These are phyloP conservation scores for Heliconius himera DNA, from an alignment of 1,140 invertebrate genomes.

Conservation along the genomic window DNA sequence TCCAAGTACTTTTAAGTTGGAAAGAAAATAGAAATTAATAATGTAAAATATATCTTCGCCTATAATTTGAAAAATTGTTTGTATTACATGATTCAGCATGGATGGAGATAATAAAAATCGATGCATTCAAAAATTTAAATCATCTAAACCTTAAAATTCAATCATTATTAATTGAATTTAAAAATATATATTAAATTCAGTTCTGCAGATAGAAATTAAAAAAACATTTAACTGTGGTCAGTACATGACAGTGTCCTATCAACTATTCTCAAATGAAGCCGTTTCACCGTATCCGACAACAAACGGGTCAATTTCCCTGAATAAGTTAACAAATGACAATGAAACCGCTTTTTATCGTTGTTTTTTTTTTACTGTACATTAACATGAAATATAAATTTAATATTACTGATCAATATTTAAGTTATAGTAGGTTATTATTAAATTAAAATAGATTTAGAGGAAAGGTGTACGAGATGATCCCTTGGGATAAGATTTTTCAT, in stretches of 20 bases:
- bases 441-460: no score
- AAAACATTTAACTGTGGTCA: background rate
- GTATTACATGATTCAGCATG: no score
- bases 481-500: no score
- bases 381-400: background rate
- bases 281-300: background rate
- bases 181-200: background rate
- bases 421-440: background rate
- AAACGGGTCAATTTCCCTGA: constrained; percentile 9
- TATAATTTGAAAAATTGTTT: no score
- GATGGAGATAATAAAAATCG: no score
- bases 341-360: background rate
- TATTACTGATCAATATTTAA: no score
- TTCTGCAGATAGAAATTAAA: background rate
- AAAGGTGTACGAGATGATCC: no score
- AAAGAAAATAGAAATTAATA: no score
- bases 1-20: background rate
- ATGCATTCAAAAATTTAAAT: no score
- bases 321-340: constrained; percentile 5
- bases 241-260: background rate
- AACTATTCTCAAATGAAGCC: background rate
- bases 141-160: no score
- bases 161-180: no score
- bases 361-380: background rate
- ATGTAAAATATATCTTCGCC: no score